These are phyloP conservation scores for Camarhynchus parvulus DNA, from an alignment of 2,113 vertebrate genomes.

Conservation along the genomic window DNA sequence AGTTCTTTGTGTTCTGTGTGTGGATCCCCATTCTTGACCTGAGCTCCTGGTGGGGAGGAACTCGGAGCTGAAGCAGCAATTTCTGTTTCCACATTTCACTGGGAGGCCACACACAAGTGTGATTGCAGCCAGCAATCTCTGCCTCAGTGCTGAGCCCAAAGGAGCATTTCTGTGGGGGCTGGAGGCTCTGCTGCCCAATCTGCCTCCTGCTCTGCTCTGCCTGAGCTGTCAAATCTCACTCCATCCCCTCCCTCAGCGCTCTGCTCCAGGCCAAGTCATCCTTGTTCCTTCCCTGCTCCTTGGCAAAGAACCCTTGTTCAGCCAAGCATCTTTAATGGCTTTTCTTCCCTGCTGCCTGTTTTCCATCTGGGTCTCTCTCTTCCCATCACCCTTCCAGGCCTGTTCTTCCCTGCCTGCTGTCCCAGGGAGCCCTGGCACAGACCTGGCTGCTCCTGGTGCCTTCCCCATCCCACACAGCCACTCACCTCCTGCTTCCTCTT, in stretches of 20 bases:
- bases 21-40: rapidly evolving
- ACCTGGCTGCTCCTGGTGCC: rapidly evolving
- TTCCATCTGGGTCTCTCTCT: background rate
- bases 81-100: background rate
- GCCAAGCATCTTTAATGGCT: background rate
- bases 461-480: background rate
- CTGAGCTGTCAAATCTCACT: background rate
- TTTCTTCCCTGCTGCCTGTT: background rate
- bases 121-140: background rate
- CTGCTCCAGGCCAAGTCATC: background rate
- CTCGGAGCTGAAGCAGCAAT: background rate
- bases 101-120: background rate
- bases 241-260: background rate
- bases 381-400: background rate
- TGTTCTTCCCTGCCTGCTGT: background rate
- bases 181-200: background rate
- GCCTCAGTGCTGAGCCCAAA: background rate
- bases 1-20: rapidly evolving
- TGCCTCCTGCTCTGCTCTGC: background rate
- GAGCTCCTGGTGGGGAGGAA: rapidly evolving
- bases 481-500: background rate
- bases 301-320: background rate
- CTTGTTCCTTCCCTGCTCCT: background rate
- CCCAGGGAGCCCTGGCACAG: rapidly evolving
- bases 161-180: background rate